Evolutionary conservation across 2,888 invertebrate genomes (phyloP).

Genomic region (Hedya salicella): DNA sequence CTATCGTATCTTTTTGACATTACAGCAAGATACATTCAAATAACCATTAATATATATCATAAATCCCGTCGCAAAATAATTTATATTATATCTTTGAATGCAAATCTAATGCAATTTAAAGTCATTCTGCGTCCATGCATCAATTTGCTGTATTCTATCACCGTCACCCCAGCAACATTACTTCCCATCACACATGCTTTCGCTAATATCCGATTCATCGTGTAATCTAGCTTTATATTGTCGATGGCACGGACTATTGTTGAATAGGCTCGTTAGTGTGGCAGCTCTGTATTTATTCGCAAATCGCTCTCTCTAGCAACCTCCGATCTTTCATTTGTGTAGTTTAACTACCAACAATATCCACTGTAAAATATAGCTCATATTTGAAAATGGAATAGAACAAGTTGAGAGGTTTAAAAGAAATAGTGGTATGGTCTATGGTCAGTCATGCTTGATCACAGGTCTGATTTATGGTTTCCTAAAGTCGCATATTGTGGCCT

Average conservation of each 20-base stretch:
- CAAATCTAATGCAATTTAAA: conserved; percentile 37
- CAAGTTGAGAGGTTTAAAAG: conserved; percentile 5
- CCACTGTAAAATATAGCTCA: background rate
- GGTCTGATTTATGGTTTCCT: conserved; percentile 60
- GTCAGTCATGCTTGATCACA: conserved; percentile 75
- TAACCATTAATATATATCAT: background rate
- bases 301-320: conserved; percentile 35
- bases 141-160: conserved; percentile 40
- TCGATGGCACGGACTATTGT: conserved; percentile 55
- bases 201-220: conserved; percentile 54
- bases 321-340: background rate
- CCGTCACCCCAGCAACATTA: conserved; percentile 44
- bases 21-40: background rate
- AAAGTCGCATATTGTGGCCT: conserved; percentile 46
- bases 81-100: conserved; percentile 27
- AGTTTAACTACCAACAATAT: background rate
- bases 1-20: background rate
- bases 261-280: conserved; percentile 80
- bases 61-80: background rate
- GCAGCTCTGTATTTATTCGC: conserved; percentile 68
- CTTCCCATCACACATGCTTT: conserved; percentile 47
- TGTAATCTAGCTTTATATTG: conserved; percentile 50
- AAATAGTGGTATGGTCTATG: conserved; percentile 50
- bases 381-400: background rate
- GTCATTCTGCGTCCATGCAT: conserved; percentile 31